Evolutionary conservation across 2,888 invertebrate genomes (phyloP), one percentile per base, ranked within the genome.

Genomic region (Erpobdella octoculata): DNA sequence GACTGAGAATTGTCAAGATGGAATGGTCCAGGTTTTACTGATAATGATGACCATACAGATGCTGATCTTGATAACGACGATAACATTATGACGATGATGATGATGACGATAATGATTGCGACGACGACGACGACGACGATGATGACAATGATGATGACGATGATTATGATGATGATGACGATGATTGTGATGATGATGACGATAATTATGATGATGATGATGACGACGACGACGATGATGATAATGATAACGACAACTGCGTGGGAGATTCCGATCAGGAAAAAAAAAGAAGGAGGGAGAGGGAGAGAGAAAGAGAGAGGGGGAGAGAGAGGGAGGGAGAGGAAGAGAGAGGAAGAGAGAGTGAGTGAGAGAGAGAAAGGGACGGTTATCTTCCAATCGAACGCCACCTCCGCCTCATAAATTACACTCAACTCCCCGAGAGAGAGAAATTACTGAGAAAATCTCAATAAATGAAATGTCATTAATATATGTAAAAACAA

Each of bases 201-300:
- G 53, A 53, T 53, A 28, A 9, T n/a, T 15, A 53, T n/a, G 67
- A 46, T 46, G 48, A 67, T 46, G 46, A 41, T 46, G 41, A 67
- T 46, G 67, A 67, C 28, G 67, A 67, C 46, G 67, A 67, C 1
- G 67, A 67, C 5, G 46, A 46, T 41, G 46, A 41, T 46, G 67
- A 67, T 46, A 48, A 67, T 31, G 28, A 67, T 67, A 48, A 67
- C 2, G 67, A 67, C 28, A 48, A 46, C 28, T 41, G 31, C 6
- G 28, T 12, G 9, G 38, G 28, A 0, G 67, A 67, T 46, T 21
- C 21, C 0, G 67, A 38, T 46, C n/a, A n/a, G n/a, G n/a, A n/a
- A n/a, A n/a, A n/a, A n/a, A n/a, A n/a, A 41, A 18, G 46, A 41
- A 41, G 46, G 18, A 41, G 46, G 18, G 46, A 18, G 18, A 41